Conservation (phyloP, 2,113 vertebrate genomes). For the Cyanoderma ruficeps region DNA sequence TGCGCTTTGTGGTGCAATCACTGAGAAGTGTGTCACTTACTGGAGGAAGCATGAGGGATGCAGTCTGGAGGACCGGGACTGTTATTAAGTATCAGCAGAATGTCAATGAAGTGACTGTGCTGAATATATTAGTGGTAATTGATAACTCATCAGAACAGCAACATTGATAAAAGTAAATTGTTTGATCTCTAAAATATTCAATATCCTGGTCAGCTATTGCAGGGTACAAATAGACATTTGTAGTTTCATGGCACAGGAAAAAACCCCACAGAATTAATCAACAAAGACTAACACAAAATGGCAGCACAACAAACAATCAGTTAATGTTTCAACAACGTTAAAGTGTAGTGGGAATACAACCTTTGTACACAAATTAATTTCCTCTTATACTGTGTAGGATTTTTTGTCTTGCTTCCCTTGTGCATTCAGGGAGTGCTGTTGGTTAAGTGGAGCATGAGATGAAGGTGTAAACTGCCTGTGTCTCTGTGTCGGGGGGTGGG, state of each 20-base stretch:
- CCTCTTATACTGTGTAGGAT: not conserved
- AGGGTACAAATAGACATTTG: accelerated
- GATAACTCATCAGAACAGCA: not conserved
- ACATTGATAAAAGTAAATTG: not conserved
- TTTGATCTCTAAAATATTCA: not conserved
- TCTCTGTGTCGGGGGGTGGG: not conserved
- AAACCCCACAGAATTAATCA: not conserved
- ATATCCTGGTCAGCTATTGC: not conserved
- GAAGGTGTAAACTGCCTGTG: constrained; percentile 24
- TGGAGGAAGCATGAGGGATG: not conserved
- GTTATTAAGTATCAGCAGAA: not conserved
- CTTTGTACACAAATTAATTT: not conserved
- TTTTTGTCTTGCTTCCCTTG: not conserved
- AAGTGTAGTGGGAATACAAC: not conserved
- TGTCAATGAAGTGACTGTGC: not conserved
- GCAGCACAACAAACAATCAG: not conserved
- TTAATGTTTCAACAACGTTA: not conserved
- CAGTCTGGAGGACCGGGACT: not conserved
- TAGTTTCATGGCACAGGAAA: not conserved
- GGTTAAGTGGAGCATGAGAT: not conserved
- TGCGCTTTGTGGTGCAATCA: not conserved
- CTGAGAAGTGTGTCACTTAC: not conserved
- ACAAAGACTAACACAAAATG: not conserved
- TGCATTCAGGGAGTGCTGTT: accelerated
- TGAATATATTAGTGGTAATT: not conserved